Evolutionary conservation across 2,797 vertebrate species (phyloP).

Genomic region (Myoxocephalus aenaeus): DNA sequence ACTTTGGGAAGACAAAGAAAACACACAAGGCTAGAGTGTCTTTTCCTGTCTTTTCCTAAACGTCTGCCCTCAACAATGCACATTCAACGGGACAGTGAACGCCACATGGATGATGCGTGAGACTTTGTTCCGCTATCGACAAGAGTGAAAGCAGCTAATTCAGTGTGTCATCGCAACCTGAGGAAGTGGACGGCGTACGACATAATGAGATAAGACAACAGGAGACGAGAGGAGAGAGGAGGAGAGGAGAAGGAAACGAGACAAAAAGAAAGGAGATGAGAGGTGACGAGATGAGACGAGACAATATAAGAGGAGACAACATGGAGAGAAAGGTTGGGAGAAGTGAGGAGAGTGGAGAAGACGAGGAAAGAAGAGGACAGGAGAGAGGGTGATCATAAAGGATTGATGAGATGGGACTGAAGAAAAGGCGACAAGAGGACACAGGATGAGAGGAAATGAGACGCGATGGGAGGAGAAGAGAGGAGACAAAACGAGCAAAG

Average conservation of each 20-base stretch:
- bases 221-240: background rate
- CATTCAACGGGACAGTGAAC: conserved; percentile 26
- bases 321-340: background rate
- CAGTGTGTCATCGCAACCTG: conserved; percentile 43
- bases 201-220: background rate
- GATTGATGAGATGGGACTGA: background rate
- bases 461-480: conserved; percentile 5
- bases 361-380: background rate
- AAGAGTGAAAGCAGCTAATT: conserved; percentile 36
- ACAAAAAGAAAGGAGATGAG: background rate
- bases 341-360: background rate
- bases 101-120: conserved; percentile 23
- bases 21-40: conserved; percentile 27
- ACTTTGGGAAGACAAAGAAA: conserved; percentile 52
- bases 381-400: background rate
- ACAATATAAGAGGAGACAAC: background rate
- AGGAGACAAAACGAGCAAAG: background rate
- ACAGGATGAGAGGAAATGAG: conserved; percentile 5
- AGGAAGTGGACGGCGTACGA: conserved; percentile 24
- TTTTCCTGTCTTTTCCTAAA: conserved; percentile 40
- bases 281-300: conserved; percentile 22
- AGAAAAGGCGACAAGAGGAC: background rate
- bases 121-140: background rate
- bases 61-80: conserved; percentile 11
- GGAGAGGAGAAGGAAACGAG: background rate